phyloP scores from a whole-genome alignment of 1,140 invertebrate genomes.

The Drosophila persimilis region DNA sequence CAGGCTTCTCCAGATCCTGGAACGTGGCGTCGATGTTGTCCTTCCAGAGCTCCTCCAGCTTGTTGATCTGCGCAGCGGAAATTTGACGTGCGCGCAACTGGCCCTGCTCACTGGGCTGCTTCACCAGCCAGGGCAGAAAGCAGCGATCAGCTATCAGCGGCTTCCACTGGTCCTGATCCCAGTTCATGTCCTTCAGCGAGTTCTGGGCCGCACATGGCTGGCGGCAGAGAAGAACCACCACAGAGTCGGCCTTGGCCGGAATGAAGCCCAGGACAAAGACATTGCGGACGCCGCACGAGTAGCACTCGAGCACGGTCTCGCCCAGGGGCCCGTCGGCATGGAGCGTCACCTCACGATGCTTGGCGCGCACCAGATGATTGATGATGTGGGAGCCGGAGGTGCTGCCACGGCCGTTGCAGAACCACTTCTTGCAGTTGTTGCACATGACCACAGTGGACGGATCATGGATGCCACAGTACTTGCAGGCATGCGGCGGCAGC shows the following conservation, averaged over 20 bases:
- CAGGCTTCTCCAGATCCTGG: slow-evolving; percentile 98
- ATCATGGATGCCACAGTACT: slow-evolving; percentile 99
- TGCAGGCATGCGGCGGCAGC: slow-evolving; percentile 96
- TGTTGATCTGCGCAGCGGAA: slow-evolving; percentile 97
- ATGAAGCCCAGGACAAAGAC: slow-evolving; percentile 99
- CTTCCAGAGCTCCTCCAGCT: slow-evolving; percentile 99
- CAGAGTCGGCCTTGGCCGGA: slow-evolving; percentile 99
- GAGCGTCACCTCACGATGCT: slow-evolving; percentile 99
- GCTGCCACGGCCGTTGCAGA: slow-evolving; percentile 99
- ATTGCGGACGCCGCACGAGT: slow-evolving; percentile 98
- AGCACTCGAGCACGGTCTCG: slow-evolving; percentile 99
- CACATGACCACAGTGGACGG: slow-evolving; percentile 99
- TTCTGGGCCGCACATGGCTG: slow-evolving; percentile 99
- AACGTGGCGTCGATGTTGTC: slow-evolving; percentile 98
- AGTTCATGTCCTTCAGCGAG: slow-evolving; percentile 99
- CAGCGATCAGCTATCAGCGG: slow-evolving; percentile 97
- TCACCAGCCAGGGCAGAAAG: slow-evolving; percentile 98
- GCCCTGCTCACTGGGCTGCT: slow-evolving; percentile 97
- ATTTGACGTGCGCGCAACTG: slow-evolving; percentile 97
- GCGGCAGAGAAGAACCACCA: slow-evolving; percentile 98
- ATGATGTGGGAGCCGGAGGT: slow-evolving; percentile 99
- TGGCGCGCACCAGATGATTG: slow-evolving; percentile 98
- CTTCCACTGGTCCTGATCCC: slow-evolving; percentile 99
- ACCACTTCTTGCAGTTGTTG: slow-evolving; percentile 99
- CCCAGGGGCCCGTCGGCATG: slow-evolving; percentile 98